A percentile compares a stretch with the other conserved stretches of the same genome.
Evolutionary conservation across 1,140 invertebrate genomes (phyloP).

Genomic region (Homalodisca vitripennis): DNA sequence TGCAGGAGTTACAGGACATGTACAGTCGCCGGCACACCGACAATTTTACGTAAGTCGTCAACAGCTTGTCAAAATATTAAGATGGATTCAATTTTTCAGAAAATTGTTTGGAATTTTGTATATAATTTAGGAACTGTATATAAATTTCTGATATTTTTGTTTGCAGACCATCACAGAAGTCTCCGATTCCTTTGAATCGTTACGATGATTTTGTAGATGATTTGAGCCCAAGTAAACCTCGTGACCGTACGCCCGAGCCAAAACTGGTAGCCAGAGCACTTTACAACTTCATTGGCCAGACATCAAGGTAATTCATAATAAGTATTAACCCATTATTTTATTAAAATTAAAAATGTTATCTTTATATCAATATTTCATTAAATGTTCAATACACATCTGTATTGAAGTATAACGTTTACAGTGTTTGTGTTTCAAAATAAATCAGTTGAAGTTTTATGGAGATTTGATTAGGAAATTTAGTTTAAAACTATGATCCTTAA

Average conservation of each 20-base stretch:
- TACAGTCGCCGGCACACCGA: slow-evolving; percentile 86
- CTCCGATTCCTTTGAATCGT: slow-evolving; percentile 86
- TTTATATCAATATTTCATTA: too few relatives aligned
- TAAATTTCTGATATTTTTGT: slow-evolving; percentile 24
- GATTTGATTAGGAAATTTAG: too few relatives aligned
- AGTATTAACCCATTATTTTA: too few relatives aligned
- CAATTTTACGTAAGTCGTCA: slow-evolving; percentile 75
- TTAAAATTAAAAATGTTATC: too few relatives aligned
- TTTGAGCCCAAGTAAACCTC: slow-evolving; percentile 53
- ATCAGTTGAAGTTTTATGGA: too few relatives aligned
- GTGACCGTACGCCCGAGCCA: slow-evolving; percentile 63
- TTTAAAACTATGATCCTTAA: too few relatives aligned
- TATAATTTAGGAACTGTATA: too few relatives aligned
- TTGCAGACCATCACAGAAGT: slow-evolving; percentile 84
- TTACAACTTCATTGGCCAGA: slow-evolving; percentile 90
- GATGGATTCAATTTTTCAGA: not conserved
- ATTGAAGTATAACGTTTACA: too few relatives aligned
- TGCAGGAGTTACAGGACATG: slow-evolving; percentile 89
- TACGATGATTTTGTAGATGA: slow-evolving; percentile 84
- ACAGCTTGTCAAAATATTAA: not conserved
- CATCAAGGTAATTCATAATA: slow-evolving; percentile 55
- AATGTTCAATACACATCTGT: too few relatives aligned
- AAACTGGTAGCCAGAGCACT: slow-evolving; percentile 79
- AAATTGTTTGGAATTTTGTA: too few relatives aligned
- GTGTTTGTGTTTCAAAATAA: too few relatives aligned